Conservation (phyloP, 2,113 vertebrate genomes). For the Cygnus atratus region DNA sequence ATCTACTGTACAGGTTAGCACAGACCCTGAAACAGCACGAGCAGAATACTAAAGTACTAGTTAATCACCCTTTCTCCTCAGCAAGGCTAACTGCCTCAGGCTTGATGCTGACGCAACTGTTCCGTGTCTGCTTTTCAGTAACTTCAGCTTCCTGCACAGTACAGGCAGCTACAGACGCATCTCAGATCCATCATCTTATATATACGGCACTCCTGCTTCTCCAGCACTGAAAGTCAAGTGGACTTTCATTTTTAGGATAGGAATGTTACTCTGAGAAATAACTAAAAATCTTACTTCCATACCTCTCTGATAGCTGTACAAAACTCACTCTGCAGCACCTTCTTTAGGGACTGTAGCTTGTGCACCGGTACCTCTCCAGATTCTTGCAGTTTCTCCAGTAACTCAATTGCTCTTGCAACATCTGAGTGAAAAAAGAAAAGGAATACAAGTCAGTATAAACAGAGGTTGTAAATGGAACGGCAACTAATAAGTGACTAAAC, state of each 20-base stretch:
- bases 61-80: background rate
- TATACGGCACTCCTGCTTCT: background rate
- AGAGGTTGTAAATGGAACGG: background rate
- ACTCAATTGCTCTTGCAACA: constrained; percentile 94
- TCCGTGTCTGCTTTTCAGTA: constrained; percentile 12
- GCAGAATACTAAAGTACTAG: background rate
- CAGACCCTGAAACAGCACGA: background rate
- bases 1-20: background rate
- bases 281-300: constrained; percentile 69
- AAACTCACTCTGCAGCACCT: constrained; percentile 99
- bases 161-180: background rate
- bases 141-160: background rate
- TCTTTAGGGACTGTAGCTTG: constrained; percentile 96
- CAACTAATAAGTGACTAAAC: background rate
- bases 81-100: constrained; percentile 18
- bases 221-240: background rate
- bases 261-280: background rate
- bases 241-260: background rate
- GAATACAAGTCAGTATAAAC: constrained; percentile 14
- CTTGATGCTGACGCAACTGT: background rate
- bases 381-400: constrained; percentile 97
- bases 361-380: constrained; percentile 95
- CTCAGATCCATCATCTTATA: background rate
- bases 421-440: constrained; percentile 76
- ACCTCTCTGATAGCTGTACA: constrained; percentile 99